These are phyloP conservation scores for Metridium senile DNA, from an alignment of 92 coral and sea anemone species.

Conservation along the genomic window DNA sequence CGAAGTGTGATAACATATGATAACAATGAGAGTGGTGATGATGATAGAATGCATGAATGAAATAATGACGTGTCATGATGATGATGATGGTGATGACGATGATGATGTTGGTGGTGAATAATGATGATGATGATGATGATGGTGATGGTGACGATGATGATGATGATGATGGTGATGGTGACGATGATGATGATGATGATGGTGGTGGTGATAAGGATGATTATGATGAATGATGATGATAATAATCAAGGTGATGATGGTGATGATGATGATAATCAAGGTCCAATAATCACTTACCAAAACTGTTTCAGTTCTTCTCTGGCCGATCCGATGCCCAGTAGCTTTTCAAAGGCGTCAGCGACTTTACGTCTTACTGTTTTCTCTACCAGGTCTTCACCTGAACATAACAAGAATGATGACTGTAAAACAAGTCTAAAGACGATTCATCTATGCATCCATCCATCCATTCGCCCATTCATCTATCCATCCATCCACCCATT, in stretches of 20 bases:
- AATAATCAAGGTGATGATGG: neutral
- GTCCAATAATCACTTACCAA: conserved; percentile 41
- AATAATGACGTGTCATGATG: neutral
- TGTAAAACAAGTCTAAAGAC: no score
- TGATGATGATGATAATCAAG: neutral
- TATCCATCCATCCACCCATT: no score
- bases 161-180: neutral
- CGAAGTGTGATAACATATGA: neutral
- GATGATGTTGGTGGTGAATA: neutral
- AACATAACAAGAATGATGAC: no score
- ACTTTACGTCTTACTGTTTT: conserved; percentile 71
- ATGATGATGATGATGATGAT: no score
- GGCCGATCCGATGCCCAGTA: conserved; percentile 69
- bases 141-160: neutral
- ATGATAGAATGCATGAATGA: no score
- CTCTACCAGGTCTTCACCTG: conserved; percentile 57
- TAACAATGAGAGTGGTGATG: no score
- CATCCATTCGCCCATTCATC: no score
- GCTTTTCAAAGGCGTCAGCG: conserved; percentile 84
- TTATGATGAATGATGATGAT: neutral
- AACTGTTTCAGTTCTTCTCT: conserved; percentile 78
- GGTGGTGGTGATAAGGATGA: no score
- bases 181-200: no score
- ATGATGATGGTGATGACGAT: neutral
- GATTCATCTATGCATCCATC: no score